Base-by-base conservation (phyloP, 2,888 invertebrate species). In the Agrochola circellaris region DNA sequence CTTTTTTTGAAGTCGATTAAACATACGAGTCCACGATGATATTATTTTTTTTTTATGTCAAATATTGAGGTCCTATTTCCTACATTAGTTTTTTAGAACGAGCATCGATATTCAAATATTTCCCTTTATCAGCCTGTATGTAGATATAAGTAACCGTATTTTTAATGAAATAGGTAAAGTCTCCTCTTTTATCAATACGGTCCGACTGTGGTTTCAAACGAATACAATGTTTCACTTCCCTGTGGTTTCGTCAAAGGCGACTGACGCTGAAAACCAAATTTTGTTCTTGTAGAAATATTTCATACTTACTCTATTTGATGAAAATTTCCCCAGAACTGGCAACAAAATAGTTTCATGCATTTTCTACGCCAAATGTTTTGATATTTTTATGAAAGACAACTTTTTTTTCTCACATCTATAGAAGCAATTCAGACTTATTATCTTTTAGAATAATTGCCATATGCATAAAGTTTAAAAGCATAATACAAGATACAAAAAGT, bases 281-380 rank as follows among this genome's bases (percentile, higher is more conserved):
- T 48, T 58, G 38, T 20, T 65, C 23, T 65, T 51, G 38, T 30
- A 26, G 38, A 76, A 58, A 75, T 64, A 65, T 76, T 45, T n/a
- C n/a, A n/a, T n/a, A n/a, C n/a, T n/a, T n/a, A n/a, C n/a, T n/a
- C n/a, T n/a, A n/a, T n/a, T n/a, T n/a, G n/a, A n/a, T n/a, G n/a
- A n/a, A n/a, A n/a, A n/a, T n/a, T n/a, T n/a, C n/a, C n/a, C n/a
- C n/a, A 58, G 23, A 58, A 75, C 48, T 51, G 38, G 4, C 30
- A 42, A 76, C 65, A 65, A 48, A 58, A 20, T 65, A 48, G n/a
- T 64, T 56, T 45, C 45, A 45, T 42, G 48, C 48, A 58, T n/a
- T 58, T 72, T 13, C 11, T 30, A 54, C 4, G 17, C 7, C 23
- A 45, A 56, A 45, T 34, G 11, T 73, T 13, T 62, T 34, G 30